A percentile compares a stretch with the other conserved stretches of the same genome.
These are phyloP conservation scores for Uropsilus gracilis DNA, from an alignment of 2,113 vertebrate genomes.

Conservation along the genomic window DNA sequence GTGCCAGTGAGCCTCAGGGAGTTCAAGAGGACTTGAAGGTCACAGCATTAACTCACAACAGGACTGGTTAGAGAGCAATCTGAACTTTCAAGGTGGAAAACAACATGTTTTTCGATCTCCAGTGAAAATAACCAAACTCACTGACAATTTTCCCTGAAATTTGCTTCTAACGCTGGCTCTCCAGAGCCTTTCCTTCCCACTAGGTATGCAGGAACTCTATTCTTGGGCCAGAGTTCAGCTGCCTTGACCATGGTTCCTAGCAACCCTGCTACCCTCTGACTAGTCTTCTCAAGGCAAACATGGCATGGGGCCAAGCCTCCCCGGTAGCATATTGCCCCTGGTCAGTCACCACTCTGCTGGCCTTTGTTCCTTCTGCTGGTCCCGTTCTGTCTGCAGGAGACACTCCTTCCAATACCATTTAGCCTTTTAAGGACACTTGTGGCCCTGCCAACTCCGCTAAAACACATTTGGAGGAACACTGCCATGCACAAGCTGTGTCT, in stretches of 20 bases:
- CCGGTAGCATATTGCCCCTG: background rate
- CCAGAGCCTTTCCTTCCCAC: background rate
- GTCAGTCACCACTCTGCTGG: background rate
- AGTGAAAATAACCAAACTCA: background rate
- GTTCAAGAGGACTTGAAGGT: background rate
- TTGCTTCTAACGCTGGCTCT: background rate
- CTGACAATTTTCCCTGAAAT: background rate
- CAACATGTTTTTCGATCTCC: constrained; percentile 1
- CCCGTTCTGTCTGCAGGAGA: background rate
- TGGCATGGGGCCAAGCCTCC: background rate
- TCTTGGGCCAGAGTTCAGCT: background rate
- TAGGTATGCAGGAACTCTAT: background rate
- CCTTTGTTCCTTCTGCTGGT: background rate
- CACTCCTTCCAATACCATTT: background rate
- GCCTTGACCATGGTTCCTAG: background rate
- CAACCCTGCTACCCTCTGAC: background rate
- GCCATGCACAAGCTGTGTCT: constrained; percentile 37
- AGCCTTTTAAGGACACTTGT: constrained; percentile 57
- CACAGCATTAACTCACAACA: background rate
- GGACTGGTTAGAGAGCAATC: background rate
- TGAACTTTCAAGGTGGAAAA: background rate
- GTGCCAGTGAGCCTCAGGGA: background rate
- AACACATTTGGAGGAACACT: background rate
- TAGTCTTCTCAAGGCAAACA: background rate
- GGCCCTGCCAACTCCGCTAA: constrained; percentile 24